Percentiles rank a stretch among this genome's conserved stretches.
Conservation (phyloP, 1,140 invertebrate genomes). For the Reticulitermes speratus region DNA sequence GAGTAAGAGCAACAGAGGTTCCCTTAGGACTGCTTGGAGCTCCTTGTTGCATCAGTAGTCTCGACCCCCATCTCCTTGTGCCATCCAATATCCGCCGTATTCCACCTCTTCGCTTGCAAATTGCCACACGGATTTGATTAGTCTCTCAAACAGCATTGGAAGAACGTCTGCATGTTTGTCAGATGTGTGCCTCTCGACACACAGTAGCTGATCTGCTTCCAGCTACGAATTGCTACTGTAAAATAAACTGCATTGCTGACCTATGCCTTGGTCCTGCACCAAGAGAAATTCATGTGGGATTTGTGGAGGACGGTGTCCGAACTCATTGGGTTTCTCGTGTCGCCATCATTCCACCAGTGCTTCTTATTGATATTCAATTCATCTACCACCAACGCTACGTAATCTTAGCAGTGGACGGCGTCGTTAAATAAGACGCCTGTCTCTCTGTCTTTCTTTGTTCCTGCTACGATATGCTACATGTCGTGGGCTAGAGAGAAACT, state of each 20-base stretch:
- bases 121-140: slow-evolving; percentile 1
- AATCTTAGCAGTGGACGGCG: no score
- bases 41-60: background rate
- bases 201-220: background rate
- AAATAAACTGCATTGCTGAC: background rate
- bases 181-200: background rate
- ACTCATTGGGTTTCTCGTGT: no score
- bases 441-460: no score
- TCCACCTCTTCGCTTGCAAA: background rate
- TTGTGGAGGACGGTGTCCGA: no score
- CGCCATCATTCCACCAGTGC: no score
- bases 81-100: background rate
- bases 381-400: no score
- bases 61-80: background rate
- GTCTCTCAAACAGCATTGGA: background rate
- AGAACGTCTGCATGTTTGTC: background rate
- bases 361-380: no score
- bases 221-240: background rate
- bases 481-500: no score
- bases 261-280: background rate
- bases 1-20: background rate
- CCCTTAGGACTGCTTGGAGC: background rate
- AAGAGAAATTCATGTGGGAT: no score
- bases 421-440: no score
- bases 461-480: no score